Percentiles rank a stretch among this genome's conserved stretches.
These are phyloP conservation scores for Ictalurus punctatus DNA, from an alignment of 2,113 vertebrate species.

Conservation along the genomic window DNA sequence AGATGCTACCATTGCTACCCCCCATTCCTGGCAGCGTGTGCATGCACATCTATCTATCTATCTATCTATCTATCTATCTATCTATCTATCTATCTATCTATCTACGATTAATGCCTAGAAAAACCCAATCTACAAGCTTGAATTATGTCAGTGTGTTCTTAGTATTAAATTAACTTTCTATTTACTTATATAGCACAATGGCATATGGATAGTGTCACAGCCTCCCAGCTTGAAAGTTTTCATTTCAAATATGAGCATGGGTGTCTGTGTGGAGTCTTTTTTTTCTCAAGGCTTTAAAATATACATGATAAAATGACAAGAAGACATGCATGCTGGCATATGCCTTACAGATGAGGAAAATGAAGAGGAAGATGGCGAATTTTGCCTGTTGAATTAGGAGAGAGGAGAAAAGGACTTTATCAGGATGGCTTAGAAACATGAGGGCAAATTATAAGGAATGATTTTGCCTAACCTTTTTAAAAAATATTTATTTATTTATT, in stretches of 20 bases:
- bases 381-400: neutral
- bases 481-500: no score
- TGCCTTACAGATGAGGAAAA: neutral
- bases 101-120: no score
- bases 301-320: neutral
- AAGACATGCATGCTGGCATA: neutral
- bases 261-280: neutral
- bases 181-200: neutral
- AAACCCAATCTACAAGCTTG: neutral
- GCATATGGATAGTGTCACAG: no score
- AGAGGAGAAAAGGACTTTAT: neutral
- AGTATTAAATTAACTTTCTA: neutral
- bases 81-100: no score
- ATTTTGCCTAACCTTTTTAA: no score
- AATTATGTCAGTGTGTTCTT: neutral
- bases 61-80: no score
- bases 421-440: neutral
- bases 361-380: neutral
- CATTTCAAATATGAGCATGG: neutral
- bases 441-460: no score
- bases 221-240: neutral
- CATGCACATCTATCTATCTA: no score
- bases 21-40: no score
- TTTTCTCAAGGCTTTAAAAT: neutral
- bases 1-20: no score